Base-by-base conservation (phyloP, 2,797 vertebrate genomes). In the Alexandromys oeconomus region DNA sequence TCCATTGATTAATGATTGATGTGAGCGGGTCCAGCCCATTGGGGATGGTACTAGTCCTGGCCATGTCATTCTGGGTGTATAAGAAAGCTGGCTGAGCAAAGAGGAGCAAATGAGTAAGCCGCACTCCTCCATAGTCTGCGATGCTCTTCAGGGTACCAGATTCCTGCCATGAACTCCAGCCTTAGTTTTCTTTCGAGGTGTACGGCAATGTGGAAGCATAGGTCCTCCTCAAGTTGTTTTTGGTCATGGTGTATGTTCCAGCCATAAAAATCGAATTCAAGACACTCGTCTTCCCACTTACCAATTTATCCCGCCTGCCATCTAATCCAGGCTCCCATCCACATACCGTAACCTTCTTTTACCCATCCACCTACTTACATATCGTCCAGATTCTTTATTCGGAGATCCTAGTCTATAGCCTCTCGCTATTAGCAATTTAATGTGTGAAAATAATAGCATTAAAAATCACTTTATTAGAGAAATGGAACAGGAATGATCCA, bases 361-460 rank as follows among this genome's bases (percentile, higher is more conserved):
- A 87, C 65, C 46, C 27, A 63, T 84, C 9, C 67, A 89, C 93
- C 29, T 54, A 71, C 54, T 95, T 87, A 43, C 4, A 73, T 86
- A 43, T 88, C 34, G n/a, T 7, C 85, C 89, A 5, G 1, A 82
- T 48, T 85, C n/a, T 65, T 93, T 87, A 76, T 89, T 29, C 90
- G 10, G 61, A 87, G 59, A 34, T 91, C 63, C 17, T 15, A 65
- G 37, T 87, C 48, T 94, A 65, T 65, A 76, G 61, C 25, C 82
- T n/a, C 86, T 43, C 34, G n/a, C 17, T 40, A 59, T 69, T 95
- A 78, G 74, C n/a, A 46, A 51, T 69, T 87, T 71, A 90, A 76
- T 51, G 74, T 84, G 71, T 85, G 80, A 96, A 87, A 95, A 91
- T 85, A 92, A 81, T 77, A 85, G 37, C 23, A 67, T 76, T 81